Evolutionary conservation across 2,888 invertebrate species (phyloP), one percentile per base, ranked within the genome.

Genomic region (Abrostola triplasia): DNA sequence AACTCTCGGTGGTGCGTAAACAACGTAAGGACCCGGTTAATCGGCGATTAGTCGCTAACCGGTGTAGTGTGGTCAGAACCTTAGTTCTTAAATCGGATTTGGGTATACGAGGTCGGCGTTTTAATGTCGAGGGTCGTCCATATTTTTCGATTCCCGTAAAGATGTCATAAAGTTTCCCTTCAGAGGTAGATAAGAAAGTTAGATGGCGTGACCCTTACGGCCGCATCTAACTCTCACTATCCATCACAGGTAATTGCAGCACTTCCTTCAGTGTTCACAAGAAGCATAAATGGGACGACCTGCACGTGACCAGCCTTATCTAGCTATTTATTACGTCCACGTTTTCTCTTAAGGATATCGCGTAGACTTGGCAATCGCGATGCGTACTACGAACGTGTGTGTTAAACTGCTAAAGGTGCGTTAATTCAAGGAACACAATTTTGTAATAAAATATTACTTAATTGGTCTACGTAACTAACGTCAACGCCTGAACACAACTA

Each of bases 241-340:
- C 90, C 88, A 91, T 92, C 92, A 91, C 86, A 81, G 85, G 88
- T 92, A 91, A 92, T 91, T 90, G 92, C 90, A 90, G 84, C 86
- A 88, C 90, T 91, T 90, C 87, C 90, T 88, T 85, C 87, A 86
- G 86, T 90, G 90, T 89, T 90, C 90, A 89, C 90, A 90, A 90
- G 90, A 88, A 89, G 88, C 88, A 88, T 88, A 90, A 89, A 91
- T 88, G 89, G 89, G 89, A 84, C 84, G 88, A 82, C 84, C 83
- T 87, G 90, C 86, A 90, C 91, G 91, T 91, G 91, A 90, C 91
- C 87, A 86, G 82, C 82, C 89, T 85, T 88, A 88, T 89, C 88
- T 83, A 78, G 78, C 85, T 84, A 89, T 90, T 90, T 90, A 87
- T 91, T 88, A 90, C 85, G 73, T 79, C 81, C 84, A 77, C 83